These are phyloP conservation scores for Margarornis squamiger DNA, from an alignment of 2,797 vertebrate genomes.

Conservation along the genomic window DNA sequence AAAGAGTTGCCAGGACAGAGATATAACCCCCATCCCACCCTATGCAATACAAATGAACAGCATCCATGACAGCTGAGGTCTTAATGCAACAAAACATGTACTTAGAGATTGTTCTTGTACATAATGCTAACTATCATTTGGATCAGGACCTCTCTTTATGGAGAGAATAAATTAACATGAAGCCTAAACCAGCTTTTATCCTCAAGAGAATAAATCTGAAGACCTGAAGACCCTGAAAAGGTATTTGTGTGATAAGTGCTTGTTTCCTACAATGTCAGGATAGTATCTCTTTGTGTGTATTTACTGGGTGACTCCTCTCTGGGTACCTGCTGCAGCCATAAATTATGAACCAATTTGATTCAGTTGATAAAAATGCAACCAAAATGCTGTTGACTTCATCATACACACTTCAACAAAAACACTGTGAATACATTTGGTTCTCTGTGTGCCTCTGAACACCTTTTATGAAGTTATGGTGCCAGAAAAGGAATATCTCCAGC, in stretches of 20 bases:
- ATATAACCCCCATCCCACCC: background rate
- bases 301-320: background rate
- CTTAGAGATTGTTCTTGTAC: background rate
- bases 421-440: background rate
- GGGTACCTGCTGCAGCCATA: background rate
- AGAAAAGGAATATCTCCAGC: background rate
- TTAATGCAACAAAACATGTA: background rate
- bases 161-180: background rate
- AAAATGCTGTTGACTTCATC: background rate
- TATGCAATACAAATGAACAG: background rate
- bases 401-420: background rate
- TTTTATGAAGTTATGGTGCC: background rate
- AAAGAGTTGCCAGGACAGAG: background rate
- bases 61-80: background rate
- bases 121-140: background rate
- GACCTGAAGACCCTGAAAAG: background rate
- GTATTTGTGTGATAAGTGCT: background rate
- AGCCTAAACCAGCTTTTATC: background rate
- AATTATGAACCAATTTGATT: background rate
- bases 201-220: background rate
- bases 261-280: background rate
- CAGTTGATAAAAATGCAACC: background rate
- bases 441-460: background rate
- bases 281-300: background rate
- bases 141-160: background rate